A percentile compares a stretch with the other conserved stretches of the same genome.
phyloP scores from a whole-genome alignment of 2,888 invertebrate genomes.

The Andricus curvator region DNA sequence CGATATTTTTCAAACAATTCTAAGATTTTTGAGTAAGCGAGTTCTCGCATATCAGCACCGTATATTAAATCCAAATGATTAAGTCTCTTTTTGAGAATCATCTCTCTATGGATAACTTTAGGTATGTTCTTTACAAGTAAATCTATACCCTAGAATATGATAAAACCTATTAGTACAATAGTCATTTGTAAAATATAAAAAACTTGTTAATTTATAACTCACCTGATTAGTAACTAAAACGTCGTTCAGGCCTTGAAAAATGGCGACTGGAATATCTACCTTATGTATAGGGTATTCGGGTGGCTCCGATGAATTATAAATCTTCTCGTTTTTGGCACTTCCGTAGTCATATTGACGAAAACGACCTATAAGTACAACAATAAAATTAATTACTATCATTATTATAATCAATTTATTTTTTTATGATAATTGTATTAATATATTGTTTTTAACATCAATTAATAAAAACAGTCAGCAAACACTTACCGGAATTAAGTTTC shows the following conservation, averaged over 20 bases:
- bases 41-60: neutral
- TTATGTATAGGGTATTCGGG: slow-evolving; percentile 82
- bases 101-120: neutral
- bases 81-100: neutral
- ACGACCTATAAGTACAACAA: neutral
- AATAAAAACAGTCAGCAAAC: neutral
- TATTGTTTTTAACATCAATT: no score
- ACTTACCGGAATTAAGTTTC: neutral
- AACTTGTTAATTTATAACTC: neutral
- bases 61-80: neutral
- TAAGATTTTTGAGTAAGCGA: neutral
- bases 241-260: slow-evolving; percentile 85
- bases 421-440: no score
- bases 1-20: neutral
- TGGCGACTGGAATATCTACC: slow-evolving; percentile 82
- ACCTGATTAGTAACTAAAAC: neutral
- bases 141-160: neutral
- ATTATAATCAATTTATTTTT: neutral
- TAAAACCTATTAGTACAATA: neutral
- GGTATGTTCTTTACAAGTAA: neutral
- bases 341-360: neutral
- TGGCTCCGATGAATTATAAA: slow-evolving; percentile 74
- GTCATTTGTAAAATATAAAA: neutral
- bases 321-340: neutral
- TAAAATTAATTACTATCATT: neutral